Evolutionary conservation across 2,888 invertebrate genomes (phyloP).

Genomic region (Cryptophagus acutangulus): DNA sequence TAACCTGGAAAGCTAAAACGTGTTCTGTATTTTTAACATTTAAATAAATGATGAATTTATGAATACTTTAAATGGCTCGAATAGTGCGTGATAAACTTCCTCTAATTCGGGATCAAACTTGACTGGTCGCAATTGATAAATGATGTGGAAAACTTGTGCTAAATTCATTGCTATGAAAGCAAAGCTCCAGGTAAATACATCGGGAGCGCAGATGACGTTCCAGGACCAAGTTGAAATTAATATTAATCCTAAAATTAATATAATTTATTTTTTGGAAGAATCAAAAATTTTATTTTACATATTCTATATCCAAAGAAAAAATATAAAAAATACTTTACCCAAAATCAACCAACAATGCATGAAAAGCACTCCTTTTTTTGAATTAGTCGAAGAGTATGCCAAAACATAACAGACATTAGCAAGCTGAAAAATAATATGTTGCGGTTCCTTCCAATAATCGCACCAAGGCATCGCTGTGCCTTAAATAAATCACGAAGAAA

Average conservation of each 20-base stretch:
- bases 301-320: constrained; percentile 1
- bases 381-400: constrained; percentile 75
- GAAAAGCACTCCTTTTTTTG: constrained; percentile 72
- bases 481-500: constrained; percentile 29
- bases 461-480: constrained; percentile 68
- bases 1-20: constrained; percentile 61
- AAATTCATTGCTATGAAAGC: constrained; percentile 75
- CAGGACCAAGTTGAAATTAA: constrained; percentile 84
- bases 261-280: constrained; percentile 3
- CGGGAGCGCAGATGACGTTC: constrained; percentile 82
- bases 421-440: constrained; percentile 69
- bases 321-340: no score
- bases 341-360: constrained; percentile 76
- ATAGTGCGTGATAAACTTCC: constrained; percentile 72
- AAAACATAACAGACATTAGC: constrained; percentile 74
- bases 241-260: constrained; percentile 62
- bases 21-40: no score
- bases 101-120: constrained; percentile 80
- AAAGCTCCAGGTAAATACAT: constrained; percentile 85
- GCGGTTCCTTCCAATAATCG: constrained; percentile 67
- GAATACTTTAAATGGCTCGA: constrained; percentile 74
- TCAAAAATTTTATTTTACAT: neutral
- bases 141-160: constrained; percentile 72
- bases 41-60: constrained; percentile 2
- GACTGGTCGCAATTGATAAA: constrained; percentile 78